Percentiles rank a stretch among this genome's conserved stretches.
phyloP scores from a whole-genome alignment of 2,113 vertebrate genomes.

The Myodes glareolus region DNA sequence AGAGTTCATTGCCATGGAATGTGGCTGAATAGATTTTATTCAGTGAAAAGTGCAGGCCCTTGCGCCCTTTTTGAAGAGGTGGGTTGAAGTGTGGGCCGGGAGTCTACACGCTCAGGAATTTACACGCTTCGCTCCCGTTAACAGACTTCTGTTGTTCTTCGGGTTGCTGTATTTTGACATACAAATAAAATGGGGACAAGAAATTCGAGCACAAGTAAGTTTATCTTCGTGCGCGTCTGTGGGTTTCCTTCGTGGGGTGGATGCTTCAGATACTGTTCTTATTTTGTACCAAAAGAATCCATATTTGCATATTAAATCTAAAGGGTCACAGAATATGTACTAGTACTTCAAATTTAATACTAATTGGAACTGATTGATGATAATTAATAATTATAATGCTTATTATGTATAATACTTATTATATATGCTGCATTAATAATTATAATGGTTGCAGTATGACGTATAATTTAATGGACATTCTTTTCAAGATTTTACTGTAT shows the following conservation, averaged over 20 bases:
- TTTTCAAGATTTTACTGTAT: background rate
- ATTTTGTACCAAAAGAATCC: background rate
- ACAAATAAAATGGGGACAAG: conserved; percentile 49
- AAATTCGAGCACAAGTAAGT: conserved; percentile 36
- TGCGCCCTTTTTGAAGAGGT: conserved; percentile 59
- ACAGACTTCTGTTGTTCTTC: conserved; percentile 40
- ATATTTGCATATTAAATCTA: background rate
- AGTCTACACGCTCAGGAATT: conserved; percentile 66
- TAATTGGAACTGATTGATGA: background rate
- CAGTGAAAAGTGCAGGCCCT: conserved; percentile 59
- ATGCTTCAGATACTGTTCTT: background rate
- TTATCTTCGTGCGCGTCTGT: background rate
- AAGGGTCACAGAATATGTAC: background rate
- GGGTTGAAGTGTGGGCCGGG: conserved; percentile 29
- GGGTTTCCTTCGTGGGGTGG: background rate
- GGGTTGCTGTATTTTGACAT: conserved; percentile 25
- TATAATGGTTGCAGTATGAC: background rate
- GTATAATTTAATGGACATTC: background rate
- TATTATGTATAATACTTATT: too few relatives aligned
- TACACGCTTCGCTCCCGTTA: conserved; percentile 56
- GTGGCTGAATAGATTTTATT: conserved; percentile 43
- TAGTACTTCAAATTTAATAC: conserved; percentile 1
- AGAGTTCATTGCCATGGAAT: conserved; percentile 59
- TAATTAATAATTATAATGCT: background rate
- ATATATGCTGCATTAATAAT: background rate